A percentile compares a stretch with the other conserved stretches of the same genome.
phyloP scores from a whole-genome alignment of 2,888 invertebrate species.

The Eupithecia abbreviata region DNA sequence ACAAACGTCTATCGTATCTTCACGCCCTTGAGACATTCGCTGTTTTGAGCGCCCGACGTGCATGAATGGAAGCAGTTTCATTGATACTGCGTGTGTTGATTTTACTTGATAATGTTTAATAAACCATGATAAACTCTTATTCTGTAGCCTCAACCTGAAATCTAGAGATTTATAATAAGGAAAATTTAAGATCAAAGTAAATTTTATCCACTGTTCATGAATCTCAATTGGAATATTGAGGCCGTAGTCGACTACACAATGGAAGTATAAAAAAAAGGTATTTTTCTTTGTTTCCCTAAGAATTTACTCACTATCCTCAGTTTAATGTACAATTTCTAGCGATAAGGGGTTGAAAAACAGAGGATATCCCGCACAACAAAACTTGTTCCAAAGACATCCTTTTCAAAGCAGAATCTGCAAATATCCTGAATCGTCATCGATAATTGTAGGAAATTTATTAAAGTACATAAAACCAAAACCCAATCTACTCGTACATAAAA shows the following conservation, averaged over 20 bases:
- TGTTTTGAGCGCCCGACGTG: conserved; percentile 59
- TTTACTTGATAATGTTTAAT: not conserved
- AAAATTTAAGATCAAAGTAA: not conserved
- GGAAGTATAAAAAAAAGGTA: not conserved
- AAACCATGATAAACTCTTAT: not conserved
- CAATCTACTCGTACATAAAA: not conserved
- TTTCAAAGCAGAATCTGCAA: not conserved
- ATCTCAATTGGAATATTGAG: not conserved
- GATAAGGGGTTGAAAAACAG: not conserved
- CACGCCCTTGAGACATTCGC: conserved; percentile 66
- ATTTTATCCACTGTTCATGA: not conserved
- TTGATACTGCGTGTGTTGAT: conserved; percentile 62
- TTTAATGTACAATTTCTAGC: not conserved
- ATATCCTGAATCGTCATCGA: not conserved
- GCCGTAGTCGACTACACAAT: not conserved
- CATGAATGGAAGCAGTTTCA: conserved; percentile 73
- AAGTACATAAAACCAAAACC: not conserved
- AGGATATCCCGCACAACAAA: not conserved
- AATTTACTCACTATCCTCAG: not conserved
- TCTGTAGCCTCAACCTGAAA: not conserved
- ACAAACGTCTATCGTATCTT: conserved; percentile 57
- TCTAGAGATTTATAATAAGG: not conserved
- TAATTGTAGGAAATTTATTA: not conserved
- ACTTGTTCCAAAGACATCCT: not conserved
- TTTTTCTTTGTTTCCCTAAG: not conserved